These are phyloP conservation scores for Hexactinellida sp. DNA, from an alignment of 37 sponge, comb jelly and placozoan genomes.

Conservation along the genomic window DNA sequence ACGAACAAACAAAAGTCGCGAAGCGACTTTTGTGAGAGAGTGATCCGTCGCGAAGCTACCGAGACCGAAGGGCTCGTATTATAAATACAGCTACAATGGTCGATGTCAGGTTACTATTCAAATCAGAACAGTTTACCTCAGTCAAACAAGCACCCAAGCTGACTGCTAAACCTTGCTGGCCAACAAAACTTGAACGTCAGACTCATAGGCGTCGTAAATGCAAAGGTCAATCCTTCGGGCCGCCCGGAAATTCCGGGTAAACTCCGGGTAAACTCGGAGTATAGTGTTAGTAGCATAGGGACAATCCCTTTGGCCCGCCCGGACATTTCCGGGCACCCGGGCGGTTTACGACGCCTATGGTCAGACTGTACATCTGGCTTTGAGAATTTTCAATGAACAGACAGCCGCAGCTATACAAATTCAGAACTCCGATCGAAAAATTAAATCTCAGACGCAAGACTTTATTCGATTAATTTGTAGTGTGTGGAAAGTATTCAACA, in stretches of 20 bases:
- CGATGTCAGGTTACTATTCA: conserved; percentile 4
- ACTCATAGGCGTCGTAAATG: too few relatives aligned
- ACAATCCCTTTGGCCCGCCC: too few relatives aligned
- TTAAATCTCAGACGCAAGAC: neutral
- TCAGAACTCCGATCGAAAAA: neutral
- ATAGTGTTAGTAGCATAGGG: too few relatives aligned
- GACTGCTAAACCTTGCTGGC: neutral
- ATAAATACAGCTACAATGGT: neutral
- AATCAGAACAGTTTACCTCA: neutral
- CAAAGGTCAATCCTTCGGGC: too few relatives aligned
- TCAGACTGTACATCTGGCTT: conserved; percentile 12
- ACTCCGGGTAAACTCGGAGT: too few relatives aligned
- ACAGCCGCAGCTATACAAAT: neutral
- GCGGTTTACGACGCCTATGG: too few relatives aligned
- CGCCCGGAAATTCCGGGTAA: too few relatives aligned
- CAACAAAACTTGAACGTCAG: conserved; percentile 16
- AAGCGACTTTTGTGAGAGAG: too few relatives aligned
- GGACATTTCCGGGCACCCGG: too few relatives aligned
- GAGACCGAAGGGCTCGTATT: too few relatives aligned
- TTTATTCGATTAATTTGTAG: neutral
- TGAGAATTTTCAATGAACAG: neutral
- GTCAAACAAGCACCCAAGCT: neutral
- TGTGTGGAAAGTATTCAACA: neutral
- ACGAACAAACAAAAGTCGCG: too few relatives aligned
- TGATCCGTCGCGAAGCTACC: too few relatives aligned